Base-by-base conservation (phyloP, 2,113 vertebrate species). In the Pangasianodon hypophthalmus region DNA sequence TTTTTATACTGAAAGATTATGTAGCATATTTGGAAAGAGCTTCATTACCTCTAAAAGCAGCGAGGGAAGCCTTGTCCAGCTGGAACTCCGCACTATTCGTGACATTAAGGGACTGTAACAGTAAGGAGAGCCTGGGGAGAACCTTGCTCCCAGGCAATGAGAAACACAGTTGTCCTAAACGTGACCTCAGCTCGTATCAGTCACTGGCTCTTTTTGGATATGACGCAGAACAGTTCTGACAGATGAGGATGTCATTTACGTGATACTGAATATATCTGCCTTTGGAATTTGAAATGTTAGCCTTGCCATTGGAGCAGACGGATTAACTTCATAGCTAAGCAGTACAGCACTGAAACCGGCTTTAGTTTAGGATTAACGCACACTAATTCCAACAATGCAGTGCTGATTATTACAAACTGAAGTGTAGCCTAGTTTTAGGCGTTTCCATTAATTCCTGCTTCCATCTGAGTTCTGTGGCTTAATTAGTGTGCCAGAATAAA, bases 231-330 rank as follows among this genome's bases (percentile, higher is more conserved):
- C 58, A 77, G 37, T 26, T 21, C 46, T 73, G 7, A 37, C 29
- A 41, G 67, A 73, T 60, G 73, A 77, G 14, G 41, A 60, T 46
- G 41, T 46, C 14, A 26, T 87, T 60, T 84, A 11, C 6, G 7
- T 48, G 86, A 46, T 54, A 52, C 67, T 86, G 85, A 46, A 9
- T 46, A 41, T 7, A 71, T 71, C 9, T 14, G n/a, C 46, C 13
- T 50, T 46, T 60, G 85, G 54, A 73, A 77, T 87, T 58, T 79
- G 24, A 77, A 46, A 79, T 18, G 73, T 60, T 60, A 19, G 54
- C 71, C 3, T 87, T 77, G 37, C 52, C 13, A 0, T 32, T 60
- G 4, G 3, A 62, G 54, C 54, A 60, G 86, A 77, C 10, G 52
- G 71, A 80, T 79, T 87, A 79, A 46, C 21, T 54, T 58, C n/a